phyloP scores from a whole-genome alignment of 2,113 vertebrate genomes.

The Apeltes quadracus region DNA sequence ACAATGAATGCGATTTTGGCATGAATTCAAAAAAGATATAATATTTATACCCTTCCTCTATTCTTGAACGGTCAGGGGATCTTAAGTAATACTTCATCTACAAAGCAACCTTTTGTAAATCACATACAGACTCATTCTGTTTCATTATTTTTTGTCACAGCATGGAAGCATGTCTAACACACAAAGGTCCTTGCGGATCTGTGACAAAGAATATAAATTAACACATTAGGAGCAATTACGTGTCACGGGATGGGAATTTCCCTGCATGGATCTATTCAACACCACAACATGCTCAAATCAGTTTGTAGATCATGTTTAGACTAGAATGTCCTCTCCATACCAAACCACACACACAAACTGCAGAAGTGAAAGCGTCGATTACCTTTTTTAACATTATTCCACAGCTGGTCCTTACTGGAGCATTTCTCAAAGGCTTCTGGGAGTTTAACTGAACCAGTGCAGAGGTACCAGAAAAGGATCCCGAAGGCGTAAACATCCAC shows the following conservation, averaged over 20 bases:
- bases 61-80: background rate
- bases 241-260: background rate
- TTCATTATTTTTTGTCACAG: background rate
- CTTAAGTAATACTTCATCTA: background rate
- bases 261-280: background rate
- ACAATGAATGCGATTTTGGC: background rate
- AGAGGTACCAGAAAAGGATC: slow-evolving; percentile 99
- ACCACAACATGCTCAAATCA: background rate
- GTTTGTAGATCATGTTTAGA: background rate
- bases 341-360: background rate
- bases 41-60: background rate
- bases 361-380: background rate
- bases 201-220: background rate
- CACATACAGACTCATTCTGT: background rate
- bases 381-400: slow-evolving; percentile 98
- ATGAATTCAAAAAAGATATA: background rate
- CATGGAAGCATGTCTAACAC: background rate
- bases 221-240: background rate
- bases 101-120: background rate
- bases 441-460: slow-evolving; percentile 93
- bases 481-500: slow-evolving; percentile 98
- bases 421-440: slow-evolving; percentile 98
- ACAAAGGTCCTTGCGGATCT: background rate
- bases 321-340: background rate
- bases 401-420: slow-evolving; percentile 97